Evolutionary conservation across 2,888 invertebrate species (phyloP).

Genomic region (Monopis laevigella): DNA sequence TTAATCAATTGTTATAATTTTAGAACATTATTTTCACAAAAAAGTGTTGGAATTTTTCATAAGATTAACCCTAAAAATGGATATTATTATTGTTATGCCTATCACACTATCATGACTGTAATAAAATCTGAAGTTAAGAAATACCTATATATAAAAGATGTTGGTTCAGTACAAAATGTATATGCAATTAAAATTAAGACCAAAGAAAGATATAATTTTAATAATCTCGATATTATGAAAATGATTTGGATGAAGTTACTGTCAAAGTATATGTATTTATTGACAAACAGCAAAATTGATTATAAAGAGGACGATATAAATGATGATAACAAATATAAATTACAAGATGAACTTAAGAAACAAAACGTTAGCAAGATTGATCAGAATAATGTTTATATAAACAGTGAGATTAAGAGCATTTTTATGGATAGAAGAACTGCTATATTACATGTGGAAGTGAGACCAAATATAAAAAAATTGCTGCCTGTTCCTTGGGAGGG

Average conservation of each 20-base stretch:
- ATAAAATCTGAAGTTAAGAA: too few relatives aligned
- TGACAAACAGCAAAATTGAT: constrained; percentile 33
- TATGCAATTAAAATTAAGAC: constrained; percentile 39
- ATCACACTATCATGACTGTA: too few relatives aligned
- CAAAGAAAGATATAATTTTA: constrained; percentile 23
- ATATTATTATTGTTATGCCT: constrained; percentile 57
- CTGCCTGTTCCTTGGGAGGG: constrained; percentile 37
- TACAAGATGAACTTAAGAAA: neutral
- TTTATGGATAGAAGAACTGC: constrained; percentile 37
- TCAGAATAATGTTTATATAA: constrained; percentile 5
- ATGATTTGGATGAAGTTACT: constrained; percentile 35
- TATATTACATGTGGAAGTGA: constrained; percentile 37
- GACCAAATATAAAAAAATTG: constrained; percentile 31
- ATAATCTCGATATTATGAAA: constrained; percentile 22
- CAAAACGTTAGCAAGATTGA: constrained; percentile 19
- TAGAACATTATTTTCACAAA: too few relatives aligned
- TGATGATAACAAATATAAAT: too few relatives aligned
- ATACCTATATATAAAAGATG: constrained; percentile 35
- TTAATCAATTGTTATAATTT: too few relatives aligned
- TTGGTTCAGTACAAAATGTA: constrained; percentile 27
- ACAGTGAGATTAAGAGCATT: constrained; percentile 32
- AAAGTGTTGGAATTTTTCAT: too few relatives aligned
- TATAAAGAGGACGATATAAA: constrained; percentile 20
- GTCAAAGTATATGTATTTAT: constrained; percentile 39
- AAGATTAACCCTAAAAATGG: constrained; percentile 25